Percentiles rank a stretch among this genome's conserved stretches.
phyloP scores from a whole-genome alignment of 92 coral and sea anemone species.

The Palythoa heliodiscus region DNA sequence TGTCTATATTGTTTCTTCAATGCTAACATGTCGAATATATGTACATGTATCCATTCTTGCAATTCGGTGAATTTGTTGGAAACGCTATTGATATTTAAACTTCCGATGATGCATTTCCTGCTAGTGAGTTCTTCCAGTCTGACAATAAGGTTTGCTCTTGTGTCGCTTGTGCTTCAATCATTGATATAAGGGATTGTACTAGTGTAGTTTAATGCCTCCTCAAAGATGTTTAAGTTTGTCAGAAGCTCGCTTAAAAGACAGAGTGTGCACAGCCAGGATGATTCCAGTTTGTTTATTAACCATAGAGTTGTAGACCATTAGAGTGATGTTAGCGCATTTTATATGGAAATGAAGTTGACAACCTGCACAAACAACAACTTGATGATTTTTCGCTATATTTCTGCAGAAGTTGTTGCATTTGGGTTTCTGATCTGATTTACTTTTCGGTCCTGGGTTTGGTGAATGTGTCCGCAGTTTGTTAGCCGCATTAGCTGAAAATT shows the following conservation, averaged over 20 bases:
- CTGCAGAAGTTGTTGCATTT: constrained; percentile 29
- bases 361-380: constrained; percentile 30
- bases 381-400: constrained; percentile 35
- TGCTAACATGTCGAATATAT: constrained; percentile 44
- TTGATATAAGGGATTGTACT: neutral
- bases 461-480: constrained; percentile 2
- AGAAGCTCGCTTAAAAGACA: neutral
- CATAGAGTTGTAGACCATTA: constrained; percentile 1
- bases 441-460: constrained; percentile 1
- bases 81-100: constrained; percentile 38
- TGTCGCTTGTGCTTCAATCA: neutral
- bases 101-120: constrained; percentile 34
- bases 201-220: constrained; percentile 6
- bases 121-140: neutral
- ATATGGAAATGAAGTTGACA: constrained; percentile 33
- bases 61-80: constrained; percentile 26
- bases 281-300: neutral
- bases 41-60: constrained; percentile 40
- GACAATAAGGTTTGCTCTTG: constrained; percentile 4
- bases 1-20: constrained; percentile 2
- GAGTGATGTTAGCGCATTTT: constrained; percentile 40
- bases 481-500: neutral
- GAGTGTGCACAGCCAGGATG: neutral
- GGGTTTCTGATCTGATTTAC: constrained; percentile 8
- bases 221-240: constrained; percentile 4